Percentiles rank a stretch among this genome's conserved stretches.
Conservation (phyloP, 2,888 invertebrate species). For the Ditula angustiorana region DNA sequence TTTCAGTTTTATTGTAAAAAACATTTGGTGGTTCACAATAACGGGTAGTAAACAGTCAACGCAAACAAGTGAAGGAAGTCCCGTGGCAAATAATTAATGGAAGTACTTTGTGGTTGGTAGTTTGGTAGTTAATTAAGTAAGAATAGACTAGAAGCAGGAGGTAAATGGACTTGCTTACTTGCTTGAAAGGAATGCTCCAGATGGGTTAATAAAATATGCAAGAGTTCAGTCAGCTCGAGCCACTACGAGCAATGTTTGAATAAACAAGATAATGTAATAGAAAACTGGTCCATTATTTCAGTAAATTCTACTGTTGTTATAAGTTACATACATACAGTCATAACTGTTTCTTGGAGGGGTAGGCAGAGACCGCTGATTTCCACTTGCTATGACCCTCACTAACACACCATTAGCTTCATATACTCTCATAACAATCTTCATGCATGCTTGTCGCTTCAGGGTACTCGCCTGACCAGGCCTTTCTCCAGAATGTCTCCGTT, state of each 20-base stretch:
- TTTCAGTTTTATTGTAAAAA: slow-evolving; percentile 6
- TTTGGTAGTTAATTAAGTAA: slow-evolving; percentile 13
- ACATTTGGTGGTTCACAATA: neutral
- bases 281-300: neutral
- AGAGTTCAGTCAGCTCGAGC: slow-evolving; percentile 1
- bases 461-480: too few relatives aligned
- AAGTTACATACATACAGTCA: too few relatives aligned
- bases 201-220: slow-evolving; percentile 7
- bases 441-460: too few relatives aligned
- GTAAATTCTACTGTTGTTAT: neutral
- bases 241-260: neutral
- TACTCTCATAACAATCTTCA: too few relatives aligned
- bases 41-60: neutral
- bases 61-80: slow-evolving; percentile 2
- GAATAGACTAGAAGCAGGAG: neutral
- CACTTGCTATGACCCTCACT: too few relatives aligned
- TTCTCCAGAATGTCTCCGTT: too few relatives aligned
- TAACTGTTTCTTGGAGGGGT: too few relatives aligned
- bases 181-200: neutral
- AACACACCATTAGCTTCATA: too few relatives aligned
- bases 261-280: neutral
- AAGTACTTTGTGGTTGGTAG: neutral
- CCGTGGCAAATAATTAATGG: slow-evolving; percentile 3
- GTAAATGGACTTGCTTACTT: neutral
- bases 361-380: too few relatives aligned